phyloP scores from a whole-genome alignment of 2,797 vertebrate species.

The Centroberyx gerrardi region DNA sequence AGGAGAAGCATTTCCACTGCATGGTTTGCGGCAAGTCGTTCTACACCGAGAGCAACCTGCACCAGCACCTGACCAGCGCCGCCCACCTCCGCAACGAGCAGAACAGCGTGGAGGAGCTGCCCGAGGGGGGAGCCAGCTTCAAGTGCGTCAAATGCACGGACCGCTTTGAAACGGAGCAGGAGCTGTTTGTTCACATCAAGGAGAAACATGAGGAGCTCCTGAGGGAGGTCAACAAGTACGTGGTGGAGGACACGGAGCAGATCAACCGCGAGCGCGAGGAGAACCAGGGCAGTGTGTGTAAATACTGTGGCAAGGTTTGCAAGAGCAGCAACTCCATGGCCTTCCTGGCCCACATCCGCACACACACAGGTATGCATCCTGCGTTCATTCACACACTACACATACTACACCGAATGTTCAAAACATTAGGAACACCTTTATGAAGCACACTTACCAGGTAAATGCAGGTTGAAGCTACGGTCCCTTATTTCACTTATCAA shows the following conservation, averaged over 20 bases:
- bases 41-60: constrained; percentile 97
- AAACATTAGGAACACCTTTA: neutral
- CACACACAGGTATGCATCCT: constrained; percentile 93
- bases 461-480: too few species aligned
- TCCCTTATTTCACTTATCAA: too few species aligned
- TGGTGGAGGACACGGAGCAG: constrained; percentile 97
- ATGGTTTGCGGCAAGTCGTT: constrained; percentile 98
- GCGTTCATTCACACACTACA: neutral
- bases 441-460: too few species aligned
- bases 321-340: constrained; percentile 99
- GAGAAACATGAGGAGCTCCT: constrained; percentile 98
- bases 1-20: constrained; percentile 98
- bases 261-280: constrained; percentile 98
- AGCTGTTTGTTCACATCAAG: constrained; percentile 96
- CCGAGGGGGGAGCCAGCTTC: constrained; percentile 95
- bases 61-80: constrained; percentile 96
- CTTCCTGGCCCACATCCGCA: constrained; percentile 97
- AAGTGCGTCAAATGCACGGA: constrained; percentile 98
- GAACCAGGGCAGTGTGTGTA: constrained; percentile 97
- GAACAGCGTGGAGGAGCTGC: constrained; percentile 95
- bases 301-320: constrained; percentile 97
- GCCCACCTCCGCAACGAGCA: constrained; percentile 95
- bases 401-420: neutral
- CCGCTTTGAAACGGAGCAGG: constrained; percentile 95
- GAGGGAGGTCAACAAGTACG: constrained; percentile 97